phyloP scores from a whole-genome alignment of 2,888 invertebrate genomes.

The Spisula subtruncata region DNA sequence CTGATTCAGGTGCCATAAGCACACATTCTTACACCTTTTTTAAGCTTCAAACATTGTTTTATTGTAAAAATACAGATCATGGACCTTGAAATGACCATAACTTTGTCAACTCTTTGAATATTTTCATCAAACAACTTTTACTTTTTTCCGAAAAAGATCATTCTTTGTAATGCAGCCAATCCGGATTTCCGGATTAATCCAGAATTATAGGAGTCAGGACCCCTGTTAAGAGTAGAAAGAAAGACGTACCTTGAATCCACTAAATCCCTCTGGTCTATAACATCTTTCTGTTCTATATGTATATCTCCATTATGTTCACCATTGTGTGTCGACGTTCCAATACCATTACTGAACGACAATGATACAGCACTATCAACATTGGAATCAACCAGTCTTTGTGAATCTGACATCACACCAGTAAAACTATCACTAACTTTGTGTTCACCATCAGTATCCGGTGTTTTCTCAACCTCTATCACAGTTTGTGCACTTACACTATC shows the following conservation, averaged over 20 bases:
- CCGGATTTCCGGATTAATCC: no score
- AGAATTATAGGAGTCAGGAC: no score
- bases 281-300: slow-evolving; percentile 70
- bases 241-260: slow-evolving; percentile 77
- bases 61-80: no score
- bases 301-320: slow-evolving; percentile 67
- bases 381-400: slow-evolving; percentile 54
- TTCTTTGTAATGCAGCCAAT: no score
- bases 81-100: no score
- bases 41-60: no score
- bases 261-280: slow-evolving; percentile 74
- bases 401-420: slow-evolving; percentile 48
- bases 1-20: no score
- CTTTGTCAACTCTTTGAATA: no score
- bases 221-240: no score
- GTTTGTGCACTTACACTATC: slow-evolving; percentile 50
- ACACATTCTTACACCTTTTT: no score
- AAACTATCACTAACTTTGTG: slow-evolving; percentile 38
- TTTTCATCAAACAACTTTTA: no score
- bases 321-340: slow-evolving; percentile 68
- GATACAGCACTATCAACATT: slow-evolving; percentile 71
- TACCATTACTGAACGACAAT: slow-evolving; percentile 66
- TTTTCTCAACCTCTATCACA: slow-evolving; percentile 59
- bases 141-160: no score
- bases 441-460: slow-evolving; percentile 31